Evolutionary conservation across 2,113 vertebrate genomes (phyloP).

Genomic region (Entelurus aequoreus): DNA sequence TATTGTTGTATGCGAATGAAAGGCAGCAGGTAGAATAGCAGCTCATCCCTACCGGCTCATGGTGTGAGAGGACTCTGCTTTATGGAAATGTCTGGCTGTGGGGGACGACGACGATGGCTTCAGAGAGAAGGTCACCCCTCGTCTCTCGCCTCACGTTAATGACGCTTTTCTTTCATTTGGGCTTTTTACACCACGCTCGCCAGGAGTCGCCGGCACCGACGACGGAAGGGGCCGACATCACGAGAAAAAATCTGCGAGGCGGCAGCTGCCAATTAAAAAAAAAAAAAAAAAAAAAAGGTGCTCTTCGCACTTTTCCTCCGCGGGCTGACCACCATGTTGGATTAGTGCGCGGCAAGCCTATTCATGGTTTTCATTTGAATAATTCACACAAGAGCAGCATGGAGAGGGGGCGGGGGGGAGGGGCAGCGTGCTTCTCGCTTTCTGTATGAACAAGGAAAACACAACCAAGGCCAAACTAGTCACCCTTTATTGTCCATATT

Average conservation of each 20-base stretch:
- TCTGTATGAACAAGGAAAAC: background rate
- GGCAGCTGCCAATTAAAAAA: constrained; percentile 58
- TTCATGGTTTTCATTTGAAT: constrained; percentile 44
- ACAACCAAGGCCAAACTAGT: background rate
- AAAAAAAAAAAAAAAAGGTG: background rate
- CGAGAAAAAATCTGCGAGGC: constrained; percentile 57
- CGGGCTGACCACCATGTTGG: constrained; percentile 41
- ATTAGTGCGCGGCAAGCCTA: constrained; percentile 14
- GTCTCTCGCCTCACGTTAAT: constrained; percentile 69
- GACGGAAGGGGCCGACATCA: constrained; percentile 51
- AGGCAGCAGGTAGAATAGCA: too few species aligned
- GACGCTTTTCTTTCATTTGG: constrained; percentile 71
- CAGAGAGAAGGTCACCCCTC: constrained; percentile 77
- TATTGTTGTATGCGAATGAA: too few species aligned
- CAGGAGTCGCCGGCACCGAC: constrained; percentile 4
- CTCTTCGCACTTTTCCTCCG: constrained; percentile 12
- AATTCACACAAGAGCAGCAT: constrained; percentile 31
- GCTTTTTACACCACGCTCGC: background rate
- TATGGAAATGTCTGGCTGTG: constrained; percentile 78
- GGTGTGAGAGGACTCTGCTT: constrained; percentile 55
- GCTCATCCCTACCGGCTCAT: constrained; percentile 60
- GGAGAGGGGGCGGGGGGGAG: constrained; percentile 11
- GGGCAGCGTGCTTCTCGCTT: background rate
- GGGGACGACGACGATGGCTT: constrained; percentile 61
- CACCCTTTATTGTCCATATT: background rate